Evolutionary conservation across 23 tunicate species (phyloP).

Genomic region (Trididemnum nubilum): DNA sequence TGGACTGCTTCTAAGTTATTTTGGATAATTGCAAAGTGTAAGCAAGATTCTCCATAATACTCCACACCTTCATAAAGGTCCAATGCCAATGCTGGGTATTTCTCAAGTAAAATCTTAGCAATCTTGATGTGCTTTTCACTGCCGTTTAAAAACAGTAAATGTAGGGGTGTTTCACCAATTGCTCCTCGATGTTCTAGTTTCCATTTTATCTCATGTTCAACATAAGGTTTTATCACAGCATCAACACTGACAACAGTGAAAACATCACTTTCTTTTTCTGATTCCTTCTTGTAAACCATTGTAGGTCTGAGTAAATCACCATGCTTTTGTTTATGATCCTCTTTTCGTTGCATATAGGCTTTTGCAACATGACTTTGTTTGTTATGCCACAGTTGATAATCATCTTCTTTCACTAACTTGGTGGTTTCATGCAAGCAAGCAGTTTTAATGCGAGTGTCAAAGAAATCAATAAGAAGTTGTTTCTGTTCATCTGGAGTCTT

Average conservation of each 20-base stretch:
- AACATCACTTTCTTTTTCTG: constrained; percentile 1
- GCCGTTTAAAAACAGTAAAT: constrained; percentile 73
- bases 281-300: neutral
- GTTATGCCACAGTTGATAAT: constrained; percentile 55
- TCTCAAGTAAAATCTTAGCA: constrained; percentile 57
- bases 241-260: constrained; percentile 41
- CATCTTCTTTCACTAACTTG: constrained; percentile 39
- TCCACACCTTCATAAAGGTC: constrained; percentile 81
- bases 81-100: constrained; percentile 67
- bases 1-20: constrained; percentile 64
- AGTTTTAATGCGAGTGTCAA: constrained; percentile 27
- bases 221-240: constrained; percentile 42
- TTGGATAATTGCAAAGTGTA: constrained; percentile 87
- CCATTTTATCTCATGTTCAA: constrained; percentile 54
- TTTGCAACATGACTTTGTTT: constrained; percentile 29
- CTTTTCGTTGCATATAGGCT: constrained; percentile 31
- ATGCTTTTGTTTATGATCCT: neutral
- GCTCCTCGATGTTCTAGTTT: constrained; percentile 80
- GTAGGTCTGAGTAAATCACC: neutral
- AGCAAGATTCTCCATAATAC: constrained; percentile 84
- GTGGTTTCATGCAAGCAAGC: constrained; percentile 35
- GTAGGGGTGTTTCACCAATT: constrained; percentile 91
- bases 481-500: constrained; percentile 44
- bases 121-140: constrained; percentile 62
- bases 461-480: constrained; percentile 36